Evolutionary conservation across 1,140 invertebrate species (phyloP), one percentile per base, ranked within the genome.

Genomic region (Stegodyphus dumicola): DNA sequence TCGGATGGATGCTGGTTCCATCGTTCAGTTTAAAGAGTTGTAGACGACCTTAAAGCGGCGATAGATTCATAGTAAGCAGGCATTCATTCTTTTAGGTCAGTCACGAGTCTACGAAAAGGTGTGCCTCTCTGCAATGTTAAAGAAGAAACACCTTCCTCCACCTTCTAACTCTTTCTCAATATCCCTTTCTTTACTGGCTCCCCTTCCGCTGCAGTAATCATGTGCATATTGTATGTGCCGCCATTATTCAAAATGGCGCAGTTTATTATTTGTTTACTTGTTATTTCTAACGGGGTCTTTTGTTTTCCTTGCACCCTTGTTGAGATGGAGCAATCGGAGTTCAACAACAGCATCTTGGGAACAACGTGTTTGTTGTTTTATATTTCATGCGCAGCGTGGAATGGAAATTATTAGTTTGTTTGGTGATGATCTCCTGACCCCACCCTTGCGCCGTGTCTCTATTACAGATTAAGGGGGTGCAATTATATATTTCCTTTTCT

Each of bases 31-130:
- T 7, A 18, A 15, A n/a, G n/a, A 2, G 65, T 67, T 67, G 65
- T 5, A 7, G 17, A n/a, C 65, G 65, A n/a, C 65, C 65, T 67
- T 67, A 17, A 17, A 60, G 9, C 9, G 1, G 56, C 56, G 15
- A 60, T 75, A 33, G 33, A 33, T 33, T 33, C 33, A 3, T 33
- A 33, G 33, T 33, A 33, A 33, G 33, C 3, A 33, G 33, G 33
- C 3, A 54, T 75, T 56, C 73, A 75, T 75, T 56, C 73, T 77
- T 77, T 77, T 60, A 60, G 75, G 75, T 77, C 75, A 77, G 75
- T 77, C 75, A 77, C 75, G 75, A 77, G 56, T 48, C 4, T 7
- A 7, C 15, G 13, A 7, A 49, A 66, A 77, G 75, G 75, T 77
- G 75, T 77, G 75, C 75, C 75, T 33, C 0, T 60, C 56, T 5